A percentile compares a stretch with the other conserved stretches of the same genome.
Conservation (phyloP, 92 coral and sea anemone species). For the Zoanthus solanderi region DNA sequence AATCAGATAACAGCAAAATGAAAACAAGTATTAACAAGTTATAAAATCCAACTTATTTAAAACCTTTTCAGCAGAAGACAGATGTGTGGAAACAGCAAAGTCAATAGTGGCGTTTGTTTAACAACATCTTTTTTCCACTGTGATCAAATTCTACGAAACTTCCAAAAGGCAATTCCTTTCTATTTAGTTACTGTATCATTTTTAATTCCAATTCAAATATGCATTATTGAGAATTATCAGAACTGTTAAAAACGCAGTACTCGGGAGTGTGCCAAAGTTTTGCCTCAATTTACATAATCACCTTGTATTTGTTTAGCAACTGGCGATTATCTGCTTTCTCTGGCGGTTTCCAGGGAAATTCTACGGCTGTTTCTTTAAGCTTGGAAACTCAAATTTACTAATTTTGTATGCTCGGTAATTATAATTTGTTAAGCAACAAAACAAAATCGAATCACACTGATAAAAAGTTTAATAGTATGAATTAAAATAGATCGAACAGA, state of each 20-base stretch:
- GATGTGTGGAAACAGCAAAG: conserved; percentile 26
- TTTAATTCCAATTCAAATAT: not conserved
- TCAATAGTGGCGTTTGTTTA: conserved; percentile 8
- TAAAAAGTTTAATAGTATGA: too few species aligned
- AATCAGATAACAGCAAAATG: conserved; percentile 1
- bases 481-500: too few species aligned
- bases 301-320: conserved; percentile 31
- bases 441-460: not conserved
- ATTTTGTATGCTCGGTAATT: not conserved
- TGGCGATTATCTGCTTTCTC: not conserved
- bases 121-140: not conserved
- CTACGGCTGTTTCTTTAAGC: not conserved
- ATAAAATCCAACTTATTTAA: not conserved
- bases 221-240: not conserved
- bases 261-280: not conserved
- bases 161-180: not conserved
- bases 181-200: not conserved
- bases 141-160: not conserved
- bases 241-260: not conserved
- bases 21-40: not conserved
- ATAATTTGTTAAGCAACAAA: not conserved
- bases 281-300: conserved; percentile 5
- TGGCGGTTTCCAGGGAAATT: not conserved
- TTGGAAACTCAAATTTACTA: not conserved
- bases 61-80: not conserved